These are phyloP conservation scores for Pedionomus torquatus DNA, from an alignment of 2,113 vertebrate species.

Conservation along the genomic window DNA sequence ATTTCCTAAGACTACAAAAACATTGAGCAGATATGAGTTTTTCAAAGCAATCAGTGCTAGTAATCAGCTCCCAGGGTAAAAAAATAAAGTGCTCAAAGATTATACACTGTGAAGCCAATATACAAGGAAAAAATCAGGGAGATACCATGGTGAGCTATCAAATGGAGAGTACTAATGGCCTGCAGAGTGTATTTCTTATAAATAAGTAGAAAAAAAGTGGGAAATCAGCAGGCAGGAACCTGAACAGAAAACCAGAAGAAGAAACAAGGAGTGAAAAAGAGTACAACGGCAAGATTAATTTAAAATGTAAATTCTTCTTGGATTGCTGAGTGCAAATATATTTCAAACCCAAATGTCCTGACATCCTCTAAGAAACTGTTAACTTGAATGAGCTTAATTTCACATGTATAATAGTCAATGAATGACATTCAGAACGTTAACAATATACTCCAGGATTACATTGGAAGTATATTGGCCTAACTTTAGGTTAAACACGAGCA, in stretches of 20 bases:
- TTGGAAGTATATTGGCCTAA: not conserved
- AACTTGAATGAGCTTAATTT: not conserved
- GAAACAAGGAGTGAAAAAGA: not conserved
- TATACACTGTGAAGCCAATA: not conserved
- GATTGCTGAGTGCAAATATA: not conserved
- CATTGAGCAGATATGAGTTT: not conserved
- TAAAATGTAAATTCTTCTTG: not conserved
- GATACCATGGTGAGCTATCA: not conserved
- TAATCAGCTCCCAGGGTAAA: not conserved
- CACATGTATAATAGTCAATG: not conserved
- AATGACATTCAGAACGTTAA: not conserved
- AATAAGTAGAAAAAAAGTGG: not conserved
- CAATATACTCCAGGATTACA: not conserved
- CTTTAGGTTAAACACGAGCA: not conserved
- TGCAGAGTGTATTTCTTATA: not conserved
- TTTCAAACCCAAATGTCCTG: not conserved
- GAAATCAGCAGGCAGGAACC: not conserved
- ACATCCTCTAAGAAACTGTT: not conserved
- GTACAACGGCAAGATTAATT: not conserved
- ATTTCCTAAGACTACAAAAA: not conserved
- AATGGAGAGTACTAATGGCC: not conserved
- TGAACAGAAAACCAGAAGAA: not conserved
- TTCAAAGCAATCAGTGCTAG: not conserved
- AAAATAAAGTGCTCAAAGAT: not conserved
- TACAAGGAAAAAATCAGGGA: not conserved